Evolutionary conservation across 1,140 invertebrate genomes (phyloP).

Genomic region (Scaptomyza montana): DNA sequence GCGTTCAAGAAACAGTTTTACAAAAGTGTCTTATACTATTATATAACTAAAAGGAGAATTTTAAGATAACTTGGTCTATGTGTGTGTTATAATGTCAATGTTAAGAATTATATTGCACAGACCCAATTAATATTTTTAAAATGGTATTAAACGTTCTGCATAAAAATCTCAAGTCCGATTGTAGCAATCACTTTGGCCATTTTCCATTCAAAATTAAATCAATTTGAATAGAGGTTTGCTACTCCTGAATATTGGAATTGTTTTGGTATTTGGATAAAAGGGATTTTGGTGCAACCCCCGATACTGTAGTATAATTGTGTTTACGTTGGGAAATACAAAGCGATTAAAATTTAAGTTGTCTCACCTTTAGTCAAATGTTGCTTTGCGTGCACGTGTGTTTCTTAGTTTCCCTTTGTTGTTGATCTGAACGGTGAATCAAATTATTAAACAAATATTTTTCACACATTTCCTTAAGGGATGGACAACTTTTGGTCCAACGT

Average conservation of each 20-base stretch:
- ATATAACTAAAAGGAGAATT: too few relatives aligned
- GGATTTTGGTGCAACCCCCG: background rate
- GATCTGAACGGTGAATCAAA: constrained; percentile 54
- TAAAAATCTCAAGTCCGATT: too few relatives aligned
- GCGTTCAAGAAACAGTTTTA: too few relatives aligned
- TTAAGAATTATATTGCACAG: too few relatives aligned
- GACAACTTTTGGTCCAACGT: constrained; percentile 57
- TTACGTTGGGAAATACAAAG: constrained; percentile 27
- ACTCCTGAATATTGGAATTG: background rate
- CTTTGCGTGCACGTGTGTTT: constrained; percentile 56
- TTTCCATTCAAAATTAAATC: too few relatives aligned
- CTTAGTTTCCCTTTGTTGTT: constrained; percentile 41
- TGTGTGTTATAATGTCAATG: too few relatives aligned
- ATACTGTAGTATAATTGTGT: constrained; percentile 9
- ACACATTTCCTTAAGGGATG: constrained; percentile 62
- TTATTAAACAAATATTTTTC: constrained; percentile 71
- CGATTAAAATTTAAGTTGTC: constrained; percentile 48
- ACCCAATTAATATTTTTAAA: too few relatives aligned
- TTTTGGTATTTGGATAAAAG: background rate
- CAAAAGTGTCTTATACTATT: too few relatives aligned
- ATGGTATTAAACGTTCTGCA: too few relatives aligned
- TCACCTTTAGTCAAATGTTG: constrained; percentile 42
- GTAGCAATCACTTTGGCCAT: too few relatives aligned
- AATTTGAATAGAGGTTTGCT: background rate
- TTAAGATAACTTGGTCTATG: too few relatives aligned